These are phyloP conservation scores for Ennomos fuscantarius DNA, from an alignment of 2,888 invertebrate species.

Conservation along the genomic window DNA sequence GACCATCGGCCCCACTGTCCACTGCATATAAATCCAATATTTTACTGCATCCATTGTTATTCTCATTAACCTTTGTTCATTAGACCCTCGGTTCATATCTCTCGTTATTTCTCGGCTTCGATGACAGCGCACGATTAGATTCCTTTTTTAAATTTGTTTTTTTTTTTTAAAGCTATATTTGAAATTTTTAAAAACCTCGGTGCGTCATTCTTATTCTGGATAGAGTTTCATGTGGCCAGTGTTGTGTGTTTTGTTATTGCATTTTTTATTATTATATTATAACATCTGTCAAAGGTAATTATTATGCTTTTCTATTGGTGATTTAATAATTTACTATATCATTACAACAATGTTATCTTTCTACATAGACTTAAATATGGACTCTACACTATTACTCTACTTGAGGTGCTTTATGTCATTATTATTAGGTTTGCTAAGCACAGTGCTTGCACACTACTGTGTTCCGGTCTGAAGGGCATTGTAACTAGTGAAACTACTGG, in stretches of 20 bases:
- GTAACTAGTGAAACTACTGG: too few relatives aligned
- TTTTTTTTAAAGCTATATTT: conserved; percentile 32
- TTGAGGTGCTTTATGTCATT: too few relatives aligned
- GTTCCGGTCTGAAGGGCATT: too few relatives aligned
- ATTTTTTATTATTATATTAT: conserved; percentile 12
- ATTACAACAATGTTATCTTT: too few relatives aligned
- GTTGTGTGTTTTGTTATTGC: conserved; percentile 13
- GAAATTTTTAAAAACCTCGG: conserved; percentile 43
- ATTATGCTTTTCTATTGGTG: too few relatives aligned
- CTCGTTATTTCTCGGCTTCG: conserved; percentile 68
- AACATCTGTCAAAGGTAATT: neutral
- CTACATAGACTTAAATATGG: too few relatives aligned
- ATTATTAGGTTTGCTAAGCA: too few relatives aligned
- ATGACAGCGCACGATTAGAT: conserved; percentile 79
- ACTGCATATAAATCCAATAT: conserved; percentile 80
- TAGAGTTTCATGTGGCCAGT: conserved; percentile 36
- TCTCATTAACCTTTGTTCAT: conserved; percentile 85
- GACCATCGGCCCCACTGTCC: conserved; percentile 70
- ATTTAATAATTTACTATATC: too few relatives aligned
- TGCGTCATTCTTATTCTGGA: conserved; percentile 48
- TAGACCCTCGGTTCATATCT: conserved; percentile 77
- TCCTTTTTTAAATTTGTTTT: conserved; percentile 50
- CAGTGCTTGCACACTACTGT: too few relatives aligned
- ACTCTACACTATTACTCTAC: too few relatives aligned
- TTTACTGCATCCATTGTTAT: conserved; percentile 81